Percentiles rank a stretch among this genome's conserved stretches.
These are phyloP conservation scores for Adelognathus sp. DNA, from an alignment of 2,888 invertebrate species.

Conservation along the genomic window DNA sequence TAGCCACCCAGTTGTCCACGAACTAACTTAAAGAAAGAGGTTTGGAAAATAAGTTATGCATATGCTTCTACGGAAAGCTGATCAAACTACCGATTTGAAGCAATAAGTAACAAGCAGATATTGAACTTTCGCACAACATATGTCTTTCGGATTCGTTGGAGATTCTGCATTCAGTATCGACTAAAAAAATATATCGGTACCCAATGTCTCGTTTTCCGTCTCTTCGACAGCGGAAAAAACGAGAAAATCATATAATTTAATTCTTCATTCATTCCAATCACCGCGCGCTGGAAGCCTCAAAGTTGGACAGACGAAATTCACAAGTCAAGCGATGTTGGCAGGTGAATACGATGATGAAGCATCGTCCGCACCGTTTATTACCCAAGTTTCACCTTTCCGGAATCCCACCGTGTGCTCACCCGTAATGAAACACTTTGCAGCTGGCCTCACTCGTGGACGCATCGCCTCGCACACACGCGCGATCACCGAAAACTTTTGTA, in stretches of 20 bases:
- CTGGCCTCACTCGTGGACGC: too few relatives aligned
- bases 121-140: too few relatives aligned
- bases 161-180: too few relatives aligned
- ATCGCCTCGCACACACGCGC: neutral
- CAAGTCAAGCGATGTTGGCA: neutral
- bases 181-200: too few relatives aligned
- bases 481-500: neutral
- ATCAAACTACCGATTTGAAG: too few relatives aligned
- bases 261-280: neutral
- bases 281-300: neutral
- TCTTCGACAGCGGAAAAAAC: neutral
- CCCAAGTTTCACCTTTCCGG: constrained; percentile 20
- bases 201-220: neutral
- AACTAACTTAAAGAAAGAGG: too few relatives aligned
- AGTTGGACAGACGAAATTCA: neutral
- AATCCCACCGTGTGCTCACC: neutral
- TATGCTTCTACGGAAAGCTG: too few relatives aligned
- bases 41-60: too few relatives aligned
- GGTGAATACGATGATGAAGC: constrained; percentile 28
- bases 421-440: neutral
- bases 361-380: constrained; percentile 27
- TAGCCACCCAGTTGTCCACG: too few relatives aligned
- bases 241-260: neutral
- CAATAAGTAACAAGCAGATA: too few relatives aligned
- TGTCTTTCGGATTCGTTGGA: too few relatives aligned